Evolutionary conservation across 2,888 invertebrate species (phyloP), one percentile per base, ranked within the genome.

Genomic region (Dicycla oo): DNA sequence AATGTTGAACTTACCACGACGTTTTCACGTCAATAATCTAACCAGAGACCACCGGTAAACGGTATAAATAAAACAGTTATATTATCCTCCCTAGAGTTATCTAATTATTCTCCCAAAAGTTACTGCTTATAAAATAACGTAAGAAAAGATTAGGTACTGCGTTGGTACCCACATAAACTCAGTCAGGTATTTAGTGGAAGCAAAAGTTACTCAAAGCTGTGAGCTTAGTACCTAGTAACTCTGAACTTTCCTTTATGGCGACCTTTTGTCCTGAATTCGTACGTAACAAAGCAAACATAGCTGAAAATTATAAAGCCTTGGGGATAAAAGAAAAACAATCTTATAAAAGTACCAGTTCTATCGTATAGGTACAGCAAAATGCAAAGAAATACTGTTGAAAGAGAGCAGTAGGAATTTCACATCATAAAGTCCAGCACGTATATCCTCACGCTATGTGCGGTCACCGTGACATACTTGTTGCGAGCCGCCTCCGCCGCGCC

Each of bases 221-320:
- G 62, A 51, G n/a, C 30, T 30, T 6, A 51, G 51, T 62, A 49
- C n/a, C 15, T 49, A 49, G 61, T 30, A 30, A 49, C 26, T 62
- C 5, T 30, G 30, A 51, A 30, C 49, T 51, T 40, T 62, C 15
- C 30, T 38, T 49, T 47, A n/a, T n/a, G 15, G 49, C 3, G 3
- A 26, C 49, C n/a, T 38, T 74, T 66, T 61, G 62, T 74, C 45
- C 38, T 62, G 51, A 60, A 51, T 51, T 62, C 15, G n/a, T 49
- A 30, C 30, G n/a, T 49, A 30, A 57, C 47, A 49, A 74, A 66
- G 61, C 38, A 43, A 26, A 30, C 10, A 45, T 57, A 30, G n/a
- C 49, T 49, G n/a, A 11, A 49, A 49, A 23, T 11, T n/a, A 49
- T 23, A 49, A 23, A 49, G n/a, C 49, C 49, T 49, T n/a, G n/a